These are phyloP conservation scores for Anastatus disparis DNA, from an alignment of 1,140 invertebrate species.

Conservation along the genomic window DNA sequence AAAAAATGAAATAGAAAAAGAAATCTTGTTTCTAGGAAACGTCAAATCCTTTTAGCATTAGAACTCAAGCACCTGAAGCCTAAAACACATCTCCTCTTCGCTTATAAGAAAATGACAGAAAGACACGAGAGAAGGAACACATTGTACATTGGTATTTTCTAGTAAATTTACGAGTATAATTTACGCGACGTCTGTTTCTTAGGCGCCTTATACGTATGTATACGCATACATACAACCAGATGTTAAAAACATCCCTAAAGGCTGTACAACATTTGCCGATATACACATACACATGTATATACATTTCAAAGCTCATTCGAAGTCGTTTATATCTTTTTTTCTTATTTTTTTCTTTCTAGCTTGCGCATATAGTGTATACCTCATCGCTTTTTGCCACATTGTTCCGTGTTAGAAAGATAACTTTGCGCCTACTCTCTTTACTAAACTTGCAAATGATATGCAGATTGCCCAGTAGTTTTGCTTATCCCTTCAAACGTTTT, in stretches of 20 bases:
- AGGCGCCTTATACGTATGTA: conserved; percentile 20
- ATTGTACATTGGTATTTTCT: background rate
- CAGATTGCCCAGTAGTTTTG: conserved; percentile 35
- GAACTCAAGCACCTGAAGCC: no score
- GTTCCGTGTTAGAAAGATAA: conserved; percentile 21
- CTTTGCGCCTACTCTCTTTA: conserved; percentile 17
- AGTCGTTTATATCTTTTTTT: no score
- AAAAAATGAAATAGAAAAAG: no score
- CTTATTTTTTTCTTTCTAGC: background rate
- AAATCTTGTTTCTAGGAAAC: no score
- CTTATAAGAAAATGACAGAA: background rate
- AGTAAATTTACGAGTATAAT: conserved; percentile 46
- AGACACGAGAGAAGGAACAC: background rate
- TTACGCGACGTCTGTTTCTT: conserved; percentile 35
- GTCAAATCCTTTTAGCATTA: no score
- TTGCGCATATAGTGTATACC: no score
- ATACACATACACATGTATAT: background rate
- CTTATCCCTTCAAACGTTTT: no score
- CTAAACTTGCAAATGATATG: conserved; percentile 35
- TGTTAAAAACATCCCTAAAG: background rate
- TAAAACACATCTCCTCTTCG: no score
- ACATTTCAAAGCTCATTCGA: background rate
- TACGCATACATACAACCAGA: no score
- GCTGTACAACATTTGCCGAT: no score
- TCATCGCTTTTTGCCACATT: no score